Evolutionary conservation across 64 coral and sea anemone genomes (phyloP), one percentile per base, ranked within the genome.

Genomic region (Cladopsammia gracilis): DNA sequence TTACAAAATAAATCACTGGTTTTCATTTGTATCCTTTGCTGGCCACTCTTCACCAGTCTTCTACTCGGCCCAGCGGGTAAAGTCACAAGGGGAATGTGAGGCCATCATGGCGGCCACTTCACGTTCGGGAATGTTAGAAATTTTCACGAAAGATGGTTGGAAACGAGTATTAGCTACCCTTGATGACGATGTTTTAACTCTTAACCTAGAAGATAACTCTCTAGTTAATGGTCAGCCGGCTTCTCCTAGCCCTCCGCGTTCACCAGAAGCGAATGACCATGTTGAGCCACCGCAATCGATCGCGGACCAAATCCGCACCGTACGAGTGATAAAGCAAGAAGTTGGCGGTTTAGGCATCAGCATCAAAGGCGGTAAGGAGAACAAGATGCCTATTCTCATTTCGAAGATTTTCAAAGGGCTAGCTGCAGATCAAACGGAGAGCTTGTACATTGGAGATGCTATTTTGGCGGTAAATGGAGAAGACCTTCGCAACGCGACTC

Each of bases 371-470:
- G 98, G 98, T 43, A 99, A 99, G 78, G 98, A 99, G 87, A 99
- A 99, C 72, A 90, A 92, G 51, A 99, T 99, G 98, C 98, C 98
- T 69, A 99, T 99, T 89, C 87, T 99, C 50, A 99, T 99, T 12
- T 99, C 98, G 42, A 99, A 99, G 76, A 99, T 99, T 86, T 99
- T 99, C 67, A 99, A 99, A 71, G 98, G 98, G 15, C 85, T 99
- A 86, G 98, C 98, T 58, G 98, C 98, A 6, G 98, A 99, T 89
- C 98, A 99, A 78, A 99, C 98, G 42, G 98, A 99, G 75, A 92
- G 94, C 62, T 86, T 99, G 48, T 99, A 94, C 62, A 96, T 99
- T 53, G 98, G 98, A 15, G 98, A 99, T 59, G 98, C 98, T 50
- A 99, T 99, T 91, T 88, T 99, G 67, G 98, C 98, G 23, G 98